Conservation (phyloP, 2,888 invertebrate species). For the Sicus ferrugineus region DNA sequence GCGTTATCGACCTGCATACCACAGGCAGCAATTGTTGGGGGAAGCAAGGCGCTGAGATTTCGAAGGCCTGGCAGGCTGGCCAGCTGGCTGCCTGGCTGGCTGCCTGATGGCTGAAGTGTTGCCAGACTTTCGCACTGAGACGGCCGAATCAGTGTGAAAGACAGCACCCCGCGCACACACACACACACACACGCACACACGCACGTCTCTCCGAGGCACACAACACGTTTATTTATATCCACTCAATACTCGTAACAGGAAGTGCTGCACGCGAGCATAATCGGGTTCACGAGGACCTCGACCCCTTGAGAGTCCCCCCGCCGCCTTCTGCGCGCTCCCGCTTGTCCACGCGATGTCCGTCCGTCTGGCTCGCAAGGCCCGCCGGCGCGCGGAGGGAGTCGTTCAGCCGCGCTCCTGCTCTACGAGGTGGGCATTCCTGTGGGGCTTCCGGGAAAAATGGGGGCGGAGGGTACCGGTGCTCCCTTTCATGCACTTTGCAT, state of each 20-base stretch:
- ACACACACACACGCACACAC: not conserved
- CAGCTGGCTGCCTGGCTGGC: not conserved
- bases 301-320: conserved; percentile 15
- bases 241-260: conserved; percentile 15
- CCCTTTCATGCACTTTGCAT: too few relatives aligned
- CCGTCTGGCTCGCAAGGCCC: not conserved
- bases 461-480: not conserved
- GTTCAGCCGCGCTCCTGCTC: too few relatives aligned
- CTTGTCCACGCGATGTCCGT: not conserved
- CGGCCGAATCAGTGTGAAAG: not conserved
- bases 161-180: not conserved
- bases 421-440: too few relatives aligned
- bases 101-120: not conserved
- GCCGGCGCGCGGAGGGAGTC: not conserved
- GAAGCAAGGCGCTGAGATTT: not conserved
- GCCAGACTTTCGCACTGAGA: not conserved
- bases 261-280: conserved; percentile 5
- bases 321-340: not conserved
- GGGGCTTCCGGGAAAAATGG: too few relatives aligned
- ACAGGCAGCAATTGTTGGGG: not conserved
- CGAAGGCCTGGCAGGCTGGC: not conserved
- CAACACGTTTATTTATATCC: conserved; percentile 8
- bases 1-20: not conserved
- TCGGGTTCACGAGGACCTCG: conserved; percentile 21
- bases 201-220: not conserved